Evolutionary conservation across 2,888 invertebrate genomes (phyloP).

Genomic region (Drosophila borealis): DNA sequence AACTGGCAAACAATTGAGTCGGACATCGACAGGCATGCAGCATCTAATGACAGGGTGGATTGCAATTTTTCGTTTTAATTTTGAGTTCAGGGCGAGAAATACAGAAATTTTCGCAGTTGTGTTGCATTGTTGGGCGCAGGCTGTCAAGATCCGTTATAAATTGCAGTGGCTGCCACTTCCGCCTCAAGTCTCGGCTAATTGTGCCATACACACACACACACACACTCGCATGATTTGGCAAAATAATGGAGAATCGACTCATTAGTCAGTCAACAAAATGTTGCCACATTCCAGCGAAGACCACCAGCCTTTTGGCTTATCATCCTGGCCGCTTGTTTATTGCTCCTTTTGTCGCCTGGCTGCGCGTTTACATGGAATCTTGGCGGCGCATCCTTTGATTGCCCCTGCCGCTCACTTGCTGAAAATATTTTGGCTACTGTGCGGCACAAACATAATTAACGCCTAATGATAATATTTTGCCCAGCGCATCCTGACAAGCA

Average conservation of each 20-base stretch:
- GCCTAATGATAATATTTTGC: constrained; percentile 71
- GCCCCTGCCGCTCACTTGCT: constrained; percentile 15
- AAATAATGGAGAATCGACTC: constrained; percentile 21
- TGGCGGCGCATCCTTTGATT: constrained; percentile 46
- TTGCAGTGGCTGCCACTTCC: constrained; percentile 58
- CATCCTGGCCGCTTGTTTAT: constrained; percentile 46
- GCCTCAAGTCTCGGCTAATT: constrained; percentile 44
- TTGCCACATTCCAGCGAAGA: constrained; percentile 39
- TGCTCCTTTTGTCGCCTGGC: constrained; percentile 51
- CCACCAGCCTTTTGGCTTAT: constrained; percentile 44
- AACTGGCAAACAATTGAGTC: constrained; percentile 63
- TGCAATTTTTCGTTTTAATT: constrained; percentile 62
- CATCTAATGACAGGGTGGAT: constrained; percentile 78
- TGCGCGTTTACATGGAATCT: constrained; percentile 53
- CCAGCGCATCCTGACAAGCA: constrained; percentile 15
- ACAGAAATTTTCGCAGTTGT: constrained; percentile 35
- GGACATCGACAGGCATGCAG: constrained; percentile 39
- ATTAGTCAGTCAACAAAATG: constrained; percentile 21
- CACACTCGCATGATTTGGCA: constrained; percentile 36
- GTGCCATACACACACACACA: constrained; percentile 20
- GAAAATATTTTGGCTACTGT: constrained; percentile 68
- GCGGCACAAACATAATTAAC: constrained; percentile 68
- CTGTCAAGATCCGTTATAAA: constrained; percentile 59
- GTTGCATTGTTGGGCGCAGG: constrained; percentile 56
- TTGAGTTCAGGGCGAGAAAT: constrained; percentile 37